These are phyloP conservation scores for Macaca mulatta DNA, from an alignment of 2,113 vertebrate species.

Conservation along the genomic window DNA sequence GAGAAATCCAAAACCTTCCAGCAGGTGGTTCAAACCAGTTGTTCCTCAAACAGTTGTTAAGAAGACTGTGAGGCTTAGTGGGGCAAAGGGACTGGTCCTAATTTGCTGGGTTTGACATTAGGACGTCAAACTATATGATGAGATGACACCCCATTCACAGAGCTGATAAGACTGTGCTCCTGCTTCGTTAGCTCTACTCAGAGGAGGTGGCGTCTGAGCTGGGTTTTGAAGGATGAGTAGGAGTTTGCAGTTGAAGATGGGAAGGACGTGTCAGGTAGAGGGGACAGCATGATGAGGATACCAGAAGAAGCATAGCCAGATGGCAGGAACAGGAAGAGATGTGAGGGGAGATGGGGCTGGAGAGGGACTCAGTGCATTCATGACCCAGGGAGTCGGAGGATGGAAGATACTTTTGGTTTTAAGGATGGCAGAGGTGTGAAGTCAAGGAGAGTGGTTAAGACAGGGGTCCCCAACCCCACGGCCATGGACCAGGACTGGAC, in stretches of 20 bases:
- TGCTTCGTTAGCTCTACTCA: no score
- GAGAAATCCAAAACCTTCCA: neutral
- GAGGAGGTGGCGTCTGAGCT: neutral
- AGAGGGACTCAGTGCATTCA: neutral
- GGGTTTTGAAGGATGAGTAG: neutral
- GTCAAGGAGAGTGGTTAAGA: neutral
- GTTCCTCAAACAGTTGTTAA: neutral
- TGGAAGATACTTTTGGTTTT: neutral
- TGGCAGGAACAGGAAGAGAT: neutral
- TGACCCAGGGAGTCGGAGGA: neutral
- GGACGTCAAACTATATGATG: neutral
- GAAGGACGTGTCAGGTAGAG: neutral
- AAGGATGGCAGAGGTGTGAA: no score
- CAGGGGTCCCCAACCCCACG: no score
- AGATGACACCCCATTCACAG: no score
- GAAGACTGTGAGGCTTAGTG: neutral
- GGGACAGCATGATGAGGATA: neutral
- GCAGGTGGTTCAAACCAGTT: no score
- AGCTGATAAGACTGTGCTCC: neutral
- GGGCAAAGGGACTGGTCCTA: neutral
- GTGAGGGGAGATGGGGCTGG: neutral
- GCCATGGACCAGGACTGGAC: no score
- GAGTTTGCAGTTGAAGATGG: neutral
- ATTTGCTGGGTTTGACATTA: neutral
- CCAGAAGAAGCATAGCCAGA: neutral